These are phyloP conservation scores for Hephaestus fuliginosus DNA, from an alignment of 2,797 vertebrate species.

Conservation along the genomic window DNA sequence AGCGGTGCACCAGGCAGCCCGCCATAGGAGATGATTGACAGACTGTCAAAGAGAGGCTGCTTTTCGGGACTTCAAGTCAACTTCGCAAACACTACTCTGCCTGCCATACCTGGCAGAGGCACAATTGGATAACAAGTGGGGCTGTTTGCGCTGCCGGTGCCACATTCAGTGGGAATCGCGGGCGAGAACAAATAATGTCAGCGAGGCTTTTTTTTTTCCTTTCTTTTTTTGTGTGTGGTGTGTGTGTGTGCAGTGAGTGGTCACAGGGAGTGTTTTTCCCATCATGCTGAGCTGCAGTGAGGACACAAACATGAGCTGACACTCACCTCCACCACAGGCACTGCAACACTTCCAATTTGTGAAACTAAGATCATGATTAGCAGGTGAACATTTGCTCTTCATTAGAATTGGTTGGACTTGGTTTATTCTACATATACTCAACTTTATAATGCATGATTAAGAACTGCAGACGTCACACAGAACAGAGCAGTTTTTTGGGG, in stretches of 20 bases:
- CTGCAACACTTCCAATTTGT: neutral
- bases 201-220: constrained; percentile 33
- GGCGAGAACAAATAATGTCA: constrained; percentile 61
- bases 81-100: constrained; percentile 53
- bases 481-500: neutral
- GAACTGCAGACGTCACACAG: neutral
- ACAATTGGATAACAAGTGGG: constrained; percentile 71
- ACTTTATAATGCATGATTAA: neutral
- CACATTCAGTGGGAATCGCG: constrained; percentile 58
- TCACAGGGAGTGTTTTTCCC: constrained; percentile 59
- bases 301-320: constrained; percentile 47
- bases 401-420: neutral
- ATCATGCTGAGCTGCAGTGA: constrained; percentile 60
- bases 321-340: constrained; percentile 14
- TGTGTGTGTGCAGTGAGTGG: constrained; percentile 48
- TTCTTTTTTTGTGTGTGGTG: constrained; percentile 9
- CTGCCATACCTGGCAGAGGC: constrained; percentile 71
- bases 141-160: constrained; percentile 62
- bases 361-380: neutral
- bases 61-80: constrained; percentile 67
- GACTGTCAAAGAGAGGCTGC: constrained; percentile 53
- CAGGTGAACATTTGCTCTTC: neutral
- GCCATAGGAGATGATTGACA: constrained; percentile 72
- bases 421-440: neutral
- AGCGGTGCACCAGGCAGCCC: constrained; percentile 41